Conservation (phyloP, 1,140 invertebrate genomes). For the Onthophagus taurus region DNA sequence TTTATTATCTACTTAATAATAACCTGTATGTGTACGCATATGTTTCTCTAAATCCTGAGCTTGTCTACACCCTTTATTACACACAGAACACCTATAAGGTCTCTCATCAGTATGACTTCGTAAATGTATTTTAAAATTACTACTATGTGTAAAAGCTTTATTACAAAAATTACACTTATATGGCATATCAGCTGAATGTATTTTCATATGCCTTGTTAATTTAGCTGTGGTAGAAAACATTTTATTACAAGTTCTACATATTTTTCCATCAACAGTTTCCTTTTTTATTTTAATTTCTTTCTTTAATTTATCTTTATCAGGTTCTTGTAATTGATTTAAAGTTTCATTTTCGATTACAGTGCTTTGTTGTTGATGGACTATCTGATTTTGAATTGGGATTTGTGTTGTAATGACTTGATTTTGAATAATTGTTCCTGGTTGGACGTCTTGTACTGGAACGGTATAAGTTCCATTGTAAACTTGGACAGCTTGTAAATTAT, state of each 20-base stretch:
- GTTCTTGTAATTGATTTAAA: slow-evolving; percentile 18
- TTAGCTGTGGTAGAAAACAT: slow-evolving; percentile 46
- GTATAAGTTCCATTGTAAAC: slow-evolving; percentile 25
- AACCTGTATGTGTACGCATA: slow-evolving; percentile 45
- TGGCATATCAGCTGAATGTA: slow-evolving; percentile 57
- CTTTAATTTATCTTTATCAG: slow-evolving; percentile 21
- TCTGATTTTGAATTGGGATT: slow-evolving; percentile 9
- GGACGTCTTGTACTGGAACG: slow-evolving; percentile 23
- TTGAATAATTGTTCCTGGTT: slow-evolving; percentile 20
- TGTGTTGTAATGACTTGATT: slow-evolving; percentile 17
- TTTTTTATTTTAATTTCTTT: slow-evolving; percentile 21
- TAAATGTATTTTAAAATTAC: slow-evolving; percentile 51
- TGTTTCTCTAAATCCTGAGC: slow-evolving; percentile 49
- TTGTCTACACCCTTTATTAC: slow-evolving; percentile 48
- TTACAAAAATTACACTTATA: slow-evolving; percentile 62
- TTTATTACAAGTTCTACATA: slow-evolving; percentile 49
- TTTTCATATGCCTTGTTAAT: slow-evolving; percentile 49
- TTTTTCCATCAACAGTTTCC: slow-evolving; percentile 24
- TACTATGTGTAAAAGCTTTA: slow-evolving; percentile 57
- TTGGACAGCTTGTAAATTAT: slow-evolving; percentile 25
- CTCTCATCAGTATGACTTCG: slow-evolving; percentile 50
- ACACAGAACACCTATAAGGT: slow-evolving; percentile 50
- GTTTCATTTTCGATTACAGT: slow-evolving; percentile 3
- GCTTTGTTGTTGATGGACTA: slow-evolving; percentile 14
- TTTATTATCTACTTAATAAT: not conserved